Conservation (phyloP, 2,888 invertebrate species). For the Gibbula magus region DNA sequence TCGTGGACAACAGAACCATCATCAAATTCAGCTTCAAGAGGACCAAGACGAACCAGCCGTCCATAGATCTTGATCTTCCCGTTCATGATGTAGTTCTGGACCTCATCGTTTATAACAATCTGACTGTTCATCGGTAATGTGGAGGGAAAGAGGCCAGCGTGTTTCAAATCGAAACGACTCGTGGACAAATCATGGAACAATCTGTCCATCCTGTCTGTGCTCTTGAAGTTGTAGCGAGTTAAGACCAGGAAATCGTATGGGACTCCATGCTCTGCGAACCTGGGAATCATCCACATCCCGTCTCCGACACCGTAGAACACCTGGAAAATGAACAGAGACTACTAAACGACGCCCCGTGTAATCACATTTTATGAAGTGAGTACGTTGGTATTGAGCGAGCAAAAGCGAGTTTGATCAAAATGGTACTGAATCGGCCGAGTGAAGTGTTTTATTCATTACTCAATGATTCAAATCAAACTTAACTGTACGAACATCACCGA, state of each 20-base stretch:
- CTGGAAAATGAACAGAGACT: too few species aligned
- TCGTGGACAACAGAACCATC: constrained; percentile 60
- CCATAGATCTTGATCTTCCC: constrained; percentile 70
- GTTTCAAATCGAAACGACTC: neutral
- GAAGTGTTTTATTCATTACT: too few species aligned
- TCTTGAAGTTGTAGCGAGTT: neutral
- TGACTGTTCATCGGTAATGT: neutral
- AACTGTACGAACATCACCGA: too few species aligned
- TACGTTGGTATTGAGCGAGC: too few species aligned
- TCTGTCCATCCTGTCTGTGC: neutral
- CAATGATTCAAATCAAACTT: too few species aligned
- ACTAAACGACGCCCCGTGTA: too few species aligned
- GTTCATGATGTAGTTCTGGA: constrained; percentile 75
- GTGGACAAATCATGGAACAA: neutral
- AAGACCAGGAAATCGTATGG: neutral
- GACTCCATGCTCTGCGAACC: neutral
- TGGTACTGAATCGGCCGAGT: too few species aligned
- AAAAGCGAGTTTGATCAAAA: too few species aligned
- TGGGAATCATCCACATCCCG: neutral
- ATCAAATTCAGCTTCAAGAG: constrained; percentile 62
- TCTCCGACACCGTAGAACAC: neutral
- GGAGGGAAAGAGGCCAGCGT: neutral
- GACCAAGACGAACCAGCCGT: constrained; percentile 63
- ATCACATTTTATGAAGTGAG: too few species aligned
- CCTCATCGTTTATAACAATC: constrained; percentile 73